These are phyloP conservation scores for Heliconius charithonia DNA, from an alignment of 2,888 invertebrate species.

Conservation along the genomic window DNA sequence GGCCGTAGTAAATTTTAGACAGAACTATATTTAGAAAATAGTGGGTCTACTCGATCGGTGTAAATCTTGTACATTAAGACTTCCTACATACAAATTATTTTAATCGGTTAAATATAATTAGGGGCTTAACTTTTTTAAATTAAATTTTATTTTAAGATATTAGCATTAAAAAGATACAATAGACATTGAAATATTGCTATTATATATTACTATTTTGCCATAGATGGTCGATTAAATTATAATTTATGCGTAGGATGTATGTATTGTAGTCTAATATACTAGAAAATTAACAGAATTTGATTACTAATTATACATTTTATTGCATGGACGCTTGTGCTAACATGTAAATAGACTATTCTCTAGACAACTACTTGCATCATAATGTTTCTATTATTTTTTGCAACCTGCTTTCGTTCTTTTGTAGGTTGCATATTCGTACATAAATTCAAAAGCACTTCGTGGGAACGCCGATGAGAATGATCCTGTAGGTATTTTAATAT, in stretches of 20 bases:
- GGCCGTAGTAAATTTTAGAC: conserved; percentile 4
- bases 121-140: neutral
- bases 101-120: neutral
- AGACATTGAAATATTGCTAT: neutral
- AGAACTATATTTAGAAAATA: neutral
- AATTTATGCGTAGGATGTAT: neutral
- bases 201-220: neutral
- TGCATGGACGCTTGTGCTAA: conserved; percentile 59
- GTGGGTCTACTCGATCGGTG: neutral
- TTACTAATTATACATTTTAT: conserved; percentile 11
- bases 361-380: conserved; percentile 51
- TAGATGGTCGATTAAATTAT: neutral
- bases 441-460: conserved; percentile 74
- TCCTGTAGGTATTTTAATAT: conserved; percentile 87
- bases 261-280: neutral
- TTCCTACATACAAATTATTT: conserved; percentile 4
- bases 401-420: conserved; percentile 84
- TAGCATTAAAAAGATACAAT: neutral
- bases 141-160: no score
- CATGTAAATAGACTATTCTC: conserved; percentile 49
- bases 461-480: conserved; percentile 84
- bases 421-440: conserved; percentile 86
- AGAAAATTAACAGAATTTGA: conserved; percentile 1
- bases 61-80: neutral
- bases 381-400: conserved; percentile 71